Base-by-base conservation (phyloP, 1,140 invertebrate species). In the Maniola jurtina region DNA sequence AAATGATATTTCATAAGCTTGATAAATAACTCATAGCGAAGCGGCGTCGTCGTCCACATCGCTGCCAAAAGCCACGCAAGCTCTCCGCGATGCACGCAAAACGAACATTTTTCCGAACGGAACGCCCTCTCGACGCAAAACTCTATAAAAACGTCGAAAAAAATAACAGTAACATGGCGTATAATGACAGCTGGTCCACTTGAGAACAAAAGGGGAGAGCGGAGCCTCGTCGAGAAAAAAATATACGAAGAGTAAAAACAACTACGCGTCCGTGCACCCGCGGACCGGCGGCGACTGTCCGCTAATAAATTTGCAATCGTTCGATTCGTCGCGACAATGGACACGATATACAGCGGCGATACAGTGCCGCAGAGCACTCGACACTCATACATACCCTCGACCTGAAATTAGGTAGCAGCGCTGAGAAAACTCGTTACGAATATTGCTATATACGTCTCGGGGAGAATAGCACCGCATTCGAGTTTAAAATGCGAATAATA, bases 181-280 rank as follows among this genome's bases (percentile, higher is more conserved):
- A 91, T 91, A 91, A 91, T 91, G 90, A 91, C 90, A 91, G 90
- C 90, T 91, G 90, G 90, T 88, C 88, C 90, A 91, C 90, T 91
- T 91, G 86, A 89, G 86, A 90, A 91, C 89, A 90, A 90, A 90
- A 86, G 87, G 83, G 87, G 86, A 85, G 85, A 86, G 85, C 80
- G 75, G 84, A 87, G 89, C 79, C 83, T 86, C 86, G 85, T 84
- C 75, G 87, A 88, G 86, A 84, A 91, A 90, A 90, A 89, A 89
- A 90, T 86, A 89, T 75, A 83, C 76, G 78, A 84, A 83, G 86
- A 90, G 86, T 79, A 82, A 89, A 91, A 91, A 91, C 88, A 91
- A 91, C 79, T 88, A 75, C 82, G 80, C 78, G 79, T 81, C 81
- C 78, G 80, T 75, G 76, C 72, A 78, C 77, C 71, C 76, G 85